phyloP scores from a whole-genome alignment of 1,140 invertebrate genomes.

The Ostrea denselamellosa region DNA sequence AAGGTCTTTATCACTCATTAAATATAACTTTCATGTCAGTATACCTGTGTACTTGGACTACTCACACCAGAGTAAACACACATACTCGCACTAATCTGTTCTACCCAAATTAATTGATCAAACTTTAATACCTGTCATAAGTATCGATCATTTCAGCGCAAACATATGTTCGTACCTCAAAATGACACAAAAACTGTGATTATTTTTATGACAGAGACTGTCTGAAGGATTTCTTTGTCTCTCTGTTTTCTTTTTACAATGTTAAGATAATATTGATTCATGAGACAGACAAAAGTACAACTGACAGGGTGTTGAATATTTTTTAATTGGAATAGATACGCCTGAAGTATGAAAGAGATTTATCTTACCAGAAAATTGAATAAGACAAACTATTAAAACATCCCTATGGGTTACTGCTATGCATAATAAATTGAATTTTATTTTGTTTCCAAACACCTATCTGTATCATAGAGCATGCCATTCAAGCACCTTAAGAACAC shows the following conservation, averaged over 20 bases:
- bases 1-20: constrained; percentile 39
- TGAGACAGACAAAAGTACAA: neutral
- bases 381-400: too few species aligned
- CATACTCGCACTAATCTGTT: neutral
- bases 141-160: neutral
- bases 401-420: too few species aligned
- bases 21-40: constrained; percentile 23
- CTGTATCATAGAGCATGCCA: too few species aligned
- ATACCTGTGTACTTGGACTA: neutral
- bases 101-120: constrained; percentile 19
- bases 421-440: too few species aligned
- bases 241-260: neutral
- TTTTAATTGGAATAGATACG: too few species aligned
- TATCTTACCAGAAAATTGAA: too few species aligned
- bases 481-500: too few species aligned
- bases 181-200: neutral
- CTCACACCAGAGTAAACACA: neutral
- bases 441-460: too few species aligned
- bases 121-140: neutral
- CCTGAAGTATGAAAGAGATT: too few species aligned
- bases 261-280: neutral
- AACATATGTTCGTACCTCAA: neutral
- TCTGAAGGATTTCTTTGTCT: neutral
- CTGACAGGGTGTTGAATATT: too few species aligned
- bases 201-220: neutral